Percentiles rank a stretch among this genome's conserved stretches.
Conservation (phyloP, 64 coral and sea anemone species). For the Porites australiensis region DNA sequence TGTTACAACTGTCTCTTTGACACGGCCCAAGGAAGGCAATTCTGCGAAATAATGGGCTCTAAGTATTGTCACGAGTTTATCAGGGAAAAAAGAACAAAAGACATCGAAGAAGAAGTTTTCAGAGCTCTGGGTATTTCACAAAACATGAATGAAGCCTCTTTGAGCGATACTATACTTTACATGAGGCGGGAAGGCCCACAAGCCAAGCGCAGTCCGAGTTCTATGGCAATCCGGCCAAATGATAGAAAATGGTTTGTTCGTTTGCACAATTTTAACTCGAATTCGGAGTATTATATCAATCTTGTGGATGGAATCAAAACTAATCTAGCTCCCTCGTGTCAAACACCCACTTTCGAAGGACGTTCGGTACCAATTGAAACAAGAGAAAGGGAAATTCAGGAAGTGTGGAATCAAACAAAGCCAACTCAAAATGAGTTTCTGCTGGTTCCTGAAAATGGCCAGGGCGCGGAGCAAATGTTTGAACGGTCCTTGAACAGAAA, state of each 20-base stretch:
- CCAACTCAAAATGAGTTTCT: neutral
- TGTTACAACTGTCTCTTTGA: slow-evolving; percentile 5
- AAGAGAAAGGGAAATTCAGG: neutral
- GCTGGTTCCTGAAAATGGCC: too few species aligned
- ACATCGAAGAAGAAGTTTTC: neutral
- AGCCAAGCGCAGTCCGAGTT: neutral
- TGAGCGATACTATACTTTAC: neutral
- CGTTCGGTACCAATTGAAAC: neutral
- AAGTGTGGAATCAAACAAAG: neutral
- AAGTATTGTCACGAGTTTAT: neutral
- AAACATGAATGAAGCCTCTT: neutral
- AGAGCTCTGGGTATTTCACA: neutral
- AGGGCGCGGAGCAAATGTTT: too few species aligned
- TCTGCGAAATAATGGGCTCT: slow-evolving; percentile 29
- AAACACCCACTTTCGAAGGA: neutral
- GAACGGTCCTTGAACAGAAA: too few species aligned
- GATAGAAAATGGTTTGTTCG: neutral
- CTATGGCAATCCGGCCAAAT: neutral
- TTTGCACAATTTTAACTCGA: slow-evolving; percentile 37
- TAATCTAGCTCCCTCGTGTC: neutral
- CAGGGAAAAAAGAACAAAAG: neutral
- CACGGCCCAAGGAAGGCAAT: neutral
- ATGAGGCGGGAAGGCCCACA: too few species aligned
- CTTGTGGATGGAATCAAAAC: neutral
- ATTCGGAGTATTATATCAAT: slow-evolving; percentile 4